Evolutionary conservation across 2,888 invertebrate genomes (phyloP), one percentile per base, ranked within the genome.

Genomic region (Anthoptus insignis): DNA sequence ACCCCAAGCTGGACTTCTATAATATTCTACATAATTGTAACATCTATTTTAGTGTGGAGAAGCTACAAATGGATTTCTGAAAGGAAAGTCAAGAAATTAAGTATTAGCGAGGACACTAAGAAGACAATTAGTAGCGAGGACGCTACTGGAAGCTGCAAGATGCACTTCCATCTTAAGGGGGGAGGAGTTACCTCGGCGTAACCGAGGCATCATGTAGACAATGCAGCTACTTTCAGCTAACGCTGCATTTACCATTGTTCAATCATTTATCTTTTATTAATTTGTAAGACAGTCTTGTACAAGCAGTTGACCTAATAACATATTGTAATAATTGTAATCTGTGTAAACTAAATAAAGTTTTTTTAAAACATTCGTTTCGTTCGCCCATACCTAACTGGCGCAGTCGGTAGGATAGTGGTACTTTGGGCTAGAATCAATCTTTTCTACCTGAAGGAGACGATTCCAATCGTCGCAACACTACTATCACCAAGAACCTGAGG

Each of bases 101-200:
- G 32, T 34, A 58, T 47, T 58, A 58, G 58, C 58, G 58, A 58
- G 58, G 58, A 58, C 58, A 47, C 58, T 58, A 58, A 47, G n/a
- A 34, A 47, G 9, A 47, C 47, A 7, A 22, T 47, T 34, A 58
- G 58, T 58, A 58, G 58, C 58, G 58, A 58, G 58, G 58, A 58
- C 58, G 58, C 58, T 58, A 58, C 47, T 58, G 58, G 58, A 58
- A 58, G 58, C 47, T 58, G 58, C 58, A 32, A 34, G 47, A 21
- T 47, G 47, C 34, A 22, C 45, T 58, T 58, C 58, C 45, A 45
- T 58, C 58, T 45, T 58, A 34, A 49, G 58, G 58, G 19, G 47
- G 58, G 58, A 58, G 47, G 49, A 59, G 58, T 59, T 59, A 59
- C 34, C 58, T 24, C 34, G 52, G 32, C 52, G 19, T 32, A 27